Evolutionary conservation across 2,888 invertebrate genomes (phyloP).

Genomic region (Synergus itoensis): DNA sequence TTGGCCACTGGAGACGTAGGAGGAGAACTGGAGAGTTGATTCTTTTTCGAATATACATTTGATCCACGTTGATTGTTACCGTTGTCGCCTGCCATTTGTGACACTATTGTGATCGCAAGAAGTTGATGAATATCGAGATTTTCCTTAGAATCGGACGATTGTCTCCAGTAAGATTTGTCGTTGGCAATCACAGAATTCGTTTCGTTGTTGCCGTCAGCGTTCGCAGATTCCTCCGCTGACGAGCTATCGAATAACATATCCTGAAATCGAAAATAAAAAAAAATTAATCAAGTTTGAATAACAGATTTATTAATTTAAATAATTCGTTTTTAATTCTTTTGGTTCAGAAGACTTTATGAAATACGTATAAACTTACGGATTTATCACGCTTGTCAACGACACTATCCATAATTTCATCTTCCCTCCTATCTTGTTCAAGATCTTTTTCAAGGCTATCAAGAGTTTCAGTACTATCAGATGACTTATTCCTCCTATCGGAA

Average conservation of each 20-base stretch:
- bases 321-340: neutral
- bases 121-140: constrained; percentile 73
- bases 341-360: neutral
- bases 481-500: constrained; percentile 73
- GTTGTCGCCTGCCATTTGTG: constrained; percentile 71
- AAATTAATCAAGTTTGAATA: neutral
- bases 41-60: constrained; percentile 71
- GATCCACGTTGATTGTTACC: constrained; percentile 70
- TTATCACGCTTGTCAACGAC: constrained; percentile 67
- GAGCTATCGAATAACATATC: constrained; percentile 67
- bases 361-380: constrained; percentile 61
- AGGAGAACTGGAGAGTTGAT: constrained; percentile 64
- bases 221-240: constrained; percentile 56
- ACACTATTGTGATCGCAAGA: constrained; percentile 72
- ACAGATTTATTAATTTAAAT: no score
- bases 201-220: constrained; percentile 67
- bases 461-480: constrained; percentile 74
- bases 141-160: constrained; percentile 71
- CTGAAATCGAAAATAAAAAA: constrained; percentile 53
- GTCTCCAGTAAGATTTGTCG: constrained; percentile 71
- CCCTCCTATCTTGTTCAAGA: constrained; percentile 68
- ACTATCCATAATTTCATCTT: constrained; percentile 66
- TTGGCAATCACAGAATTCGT: constrained; percentile 63
- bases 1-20: constrained; percentile 70
- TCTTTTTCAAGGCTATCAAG: constrained; percentile 73